Evolutionary conservation across 2,888 invertebrate species (phyloP).

Genomic region (Sarcophaga variegata): DNA sequence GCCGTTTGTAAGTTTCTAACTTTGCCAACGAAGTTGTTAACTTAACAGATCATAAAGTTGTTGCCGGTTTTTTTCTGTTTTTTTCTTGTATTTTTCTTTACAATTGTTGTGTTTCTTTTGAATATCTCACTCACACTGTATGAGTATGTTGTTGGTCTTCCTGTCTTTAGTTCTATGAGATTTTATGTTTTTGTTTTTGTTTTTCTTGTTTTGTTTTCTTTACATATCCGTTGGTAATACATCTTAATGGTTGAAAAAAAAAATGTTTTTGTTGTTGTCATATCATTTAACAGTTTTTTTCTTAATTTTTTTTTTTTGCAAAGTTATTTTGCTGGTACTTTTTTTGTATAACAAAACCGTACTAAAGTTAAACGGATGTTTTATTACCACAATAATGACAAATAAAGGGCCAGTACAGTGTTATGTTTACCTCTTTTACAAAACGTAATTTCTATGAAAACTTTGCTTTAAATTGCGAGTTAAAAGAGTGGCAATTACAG

Average conservation of each 20-base stretch:
- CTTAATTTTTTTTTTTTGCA: no score
- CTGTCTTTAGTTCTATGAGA: conserved; percentile 25
- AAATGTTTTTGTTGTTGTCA: conserved; percentile 43
- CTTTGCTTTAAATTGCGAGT: no score
- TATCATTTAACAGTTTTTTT: conserved; percentile 24
- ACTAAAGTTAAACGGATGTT: conserved; percentile 48
- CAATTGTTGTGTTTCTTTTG: no score
- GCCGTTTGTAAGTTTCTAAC: no score
- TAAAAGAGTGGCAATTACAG: no score
- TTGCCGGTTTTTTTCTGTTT: neutral
- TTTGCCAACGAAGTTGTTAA: conserved; percentile 45
- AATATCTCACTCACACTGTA: no score
- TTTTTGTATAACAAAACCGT: neutral
- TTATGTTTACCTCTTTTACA: no score
- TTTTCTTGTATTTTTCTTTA: neutral
- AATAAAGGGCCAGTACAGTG: neutral
- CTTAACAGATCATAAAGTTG: conserved; percentile 61
- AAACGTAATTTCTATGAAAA: no score
- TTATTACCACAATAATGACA: conserved; percentile 25
- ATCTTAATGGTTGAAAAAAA: conserved; percentile 35
- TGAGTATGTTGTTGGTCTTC: no score
- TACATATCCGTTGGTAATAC: conserved; percentile 54
- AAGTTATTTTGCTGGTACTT: no score
- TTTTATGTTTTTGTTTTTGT: neutral
- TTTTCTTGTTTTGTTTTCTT: conserved; percentile 4